Evolutionary conservation across 1,140 invertebrate species (phyloP).

Genomic region (Pseudachorutes palmiensis): DNA sequence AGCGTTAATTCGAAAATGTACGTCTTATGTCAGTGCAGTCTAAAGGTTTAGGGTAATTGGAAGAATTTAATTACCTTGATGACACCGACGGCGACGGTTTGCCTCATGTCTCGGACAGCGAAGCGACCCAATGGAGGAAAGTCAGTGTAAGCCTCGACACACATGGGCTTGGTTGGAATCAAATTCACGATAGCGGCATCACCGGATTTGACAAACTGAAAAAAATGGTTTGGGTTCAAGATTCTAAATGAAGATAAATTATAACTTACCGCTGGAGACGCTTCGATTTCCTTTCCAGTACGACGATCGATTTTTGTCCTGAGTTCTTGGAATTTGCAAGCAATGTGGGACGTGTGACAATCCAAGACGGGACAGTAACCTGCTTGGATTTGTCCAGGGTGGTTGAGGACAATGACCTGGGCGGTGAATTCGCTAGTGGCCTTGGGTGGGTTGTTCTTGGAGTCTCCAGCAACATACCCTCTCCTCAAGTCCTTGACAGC

Average conservation of each 20-base stretch:
- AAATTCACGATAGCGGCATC: constrained; percentile 55
- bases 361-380: constrained; percentile 95
- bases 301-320: constrained; percentile 95
- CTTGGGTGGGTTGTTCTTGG: constrained; percentile 88
- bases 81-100: constrained; percentile 61
- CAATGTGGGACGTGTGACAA: constrained; percentile 97
- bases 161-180: constrained; percentile 55
- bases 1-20: too few species aligned
- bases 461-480: constrained; percentile 93
- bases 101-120: constrained; percentile 62
- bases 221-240: background rate
- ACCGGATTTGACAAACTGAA: constrained; percentile 49
- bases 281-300: constrained; percentile 71
- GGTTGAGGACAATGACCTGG: constrained; percentile 93
- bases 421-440: constrained; percentile 85
- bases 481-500: constrained; percentile 94
- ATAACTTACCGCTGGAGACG: too few species aligned
- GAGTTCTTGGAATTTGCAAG: constrained; percentile 94
- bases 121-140: constrained; percentile 59
- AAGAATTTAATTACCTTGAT: constrained; percentile 45
- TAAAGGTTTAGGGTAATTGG: background rate
- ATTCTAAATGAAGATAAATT: background rate
- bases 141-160: constrained; percentile 54
- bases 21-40: background rate
- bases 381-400: constrained; percentile 91